Conservation (phyloP, 2,888 invertebrate species). For the Selenia dentaria region DNA sequence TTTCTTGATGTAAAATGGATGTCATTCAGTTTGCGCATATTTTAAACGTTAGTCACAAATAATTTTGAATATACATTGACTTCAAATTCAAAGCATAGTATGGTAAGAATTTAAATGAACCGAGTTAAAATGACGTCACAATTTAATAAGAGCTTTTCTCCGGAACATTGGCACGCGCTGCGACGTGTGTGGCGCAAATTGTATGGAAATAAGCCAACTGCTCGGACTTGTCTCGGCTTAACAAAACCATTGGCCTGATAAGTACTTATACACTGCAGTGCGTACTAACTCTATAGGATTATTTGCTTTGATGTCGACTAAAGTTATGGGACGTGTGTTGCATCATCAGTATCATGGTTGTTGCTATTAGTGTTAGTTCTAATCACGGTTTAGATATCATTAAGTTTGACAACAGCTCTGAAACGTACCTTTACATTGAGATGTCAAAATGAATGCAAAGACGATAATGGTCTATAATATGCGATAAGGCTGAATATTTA, state of each 20-base stretch:
- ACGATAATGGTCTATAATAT: no score
- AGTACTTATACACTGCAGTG: slow-evolving; percentile 23
- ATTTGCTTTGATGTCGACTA: slow-evolving; percentile 13
- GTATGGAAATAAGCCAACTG: slow-evolving; percentile 69
- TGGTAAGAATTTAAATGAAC: slow-evolving; percentile 32
- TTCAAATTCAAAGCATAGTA: slow-evolving; percentile 9
- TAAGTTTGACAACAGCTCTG: no score
- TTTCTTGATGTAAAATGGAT: no score
- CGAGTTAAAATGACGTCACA: slow-evolving; percentile 30
- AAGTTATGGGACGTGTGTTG: no score
- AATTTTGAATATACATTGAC: no score
- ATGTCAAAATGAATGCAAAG: no score
- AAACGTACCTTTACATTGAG: no score
- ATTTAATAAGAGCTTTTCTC: slow-evolving; percentile 46
- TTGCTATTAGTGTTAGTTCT: no score
- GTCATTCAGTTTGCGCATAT: no score
- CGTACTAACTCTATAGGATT: not conserved
- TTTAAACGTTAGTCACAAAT: not conserved
- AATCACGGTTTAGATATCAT: no score
- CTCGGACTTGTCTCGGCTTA: slow-evolving; percentile 49
- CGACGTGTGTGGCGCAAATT: slow-evolving; percentile 73
- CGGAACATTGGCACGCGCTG: slow-evolving; percentile 51
- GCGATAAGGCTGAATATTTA: no score
- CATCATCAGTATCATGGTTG: no score
- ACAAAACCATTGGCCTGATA: slow-evolving; percentile 27